Evolutionary conservation across 1,140 invertebrate species (phyloP).

Genomic region (Drosophila bocki): DNA sequence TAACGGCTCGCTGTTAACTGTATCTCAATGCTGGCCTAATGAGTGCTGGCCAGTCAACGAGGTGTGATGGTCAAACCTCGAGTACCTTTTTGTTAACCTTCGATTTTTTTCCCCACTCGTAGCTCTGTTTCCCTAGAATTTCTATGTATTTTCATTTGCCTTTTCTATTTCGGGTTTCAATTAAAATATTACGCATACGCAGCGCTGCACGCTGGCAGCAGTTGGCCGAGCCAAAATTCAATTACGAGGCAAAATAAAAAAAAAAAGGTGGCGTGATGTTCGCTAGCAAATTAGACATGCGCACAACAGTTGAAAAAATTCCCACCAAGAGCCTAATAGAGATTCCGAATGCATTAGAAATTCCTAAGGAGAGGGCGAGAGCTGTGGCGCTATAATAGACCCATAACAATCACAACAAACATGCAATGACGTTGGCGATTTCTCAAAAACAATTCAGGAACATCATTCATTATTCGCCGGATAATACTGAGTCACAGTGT

Average conservation of each 20-base stretch:
- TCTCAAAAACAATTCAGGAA: conserved; percentile 1
- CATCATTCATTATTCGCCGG: conserved; percentile 35
- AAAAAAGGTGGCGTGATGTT: conserved; percentile 69
- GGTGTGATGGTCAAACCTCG: conserved; percentile 25
- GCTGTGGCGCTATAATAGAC: conserved; percentile 3
- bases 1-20: conserved; percentile 24
- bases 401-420: conserved; percentile 10
- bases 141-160: conserved; percentile 29
- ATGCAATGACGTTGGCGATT: conserved; percentile 34
- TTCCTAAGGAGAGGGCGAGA: not conserved
- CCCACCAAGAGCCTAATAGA: conserved; percentile 9
- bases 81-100: conserved; percentile 9
- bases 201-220: conserved; percentile 11
- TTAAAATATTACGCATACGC: conserved; percentile 68
- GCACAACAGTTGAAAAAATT: conserved; percentile 21
- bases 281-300: conserved; percentile 51
- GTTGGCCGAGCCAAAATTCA: conserved; percentile 13
- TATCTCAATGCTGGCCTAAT: conserved; percentile 27
- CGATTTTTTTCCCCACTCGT: not conserved
- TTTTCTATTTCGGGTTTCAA: conserved; percentile 48
- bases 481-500: conserved; percentile 36
- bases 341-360: conserved; percentile 25
- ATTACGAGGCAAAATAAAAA: conserved; percentile 10
- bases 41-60: not conserved
- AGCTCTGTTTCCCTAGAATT: conserved; percentile 1